Percentiles rank a stretch among this genome's conserved stretches.
Conservation (phyloP, 2,797 vertebrate species). For the Pachyuromys duprasi region DNA sequence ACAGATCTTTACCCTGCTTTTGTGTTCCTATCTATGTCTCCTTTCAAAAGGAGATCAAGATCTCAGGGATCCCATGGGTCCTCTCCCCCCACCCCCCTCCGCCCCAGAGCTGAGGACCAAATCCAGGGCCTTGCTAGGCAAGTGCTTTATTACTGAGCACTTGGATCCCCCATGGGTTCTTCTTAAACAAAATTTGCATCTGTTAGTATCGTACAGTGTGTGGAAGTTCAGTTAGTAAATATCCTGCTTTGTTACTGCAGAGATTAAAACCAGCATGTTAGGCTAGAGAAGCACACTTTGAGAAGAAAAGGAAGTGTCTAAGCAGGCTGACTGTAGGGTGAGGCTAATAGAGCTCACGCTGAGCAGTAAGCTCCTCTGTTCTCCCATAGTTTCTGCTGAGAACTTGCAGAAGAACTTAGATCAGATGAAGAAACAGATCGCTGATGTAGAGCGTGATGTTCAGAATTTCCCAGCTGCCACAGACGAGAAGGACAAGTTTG, state of each 20-base stretch:
- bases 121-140: too few species aligned
- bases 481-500: slow-evolving; percentile 91
- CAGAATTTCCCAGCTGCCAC: slow-evolving; percentile 90
- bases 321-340: neutral
- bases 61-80: slow-evolving; percentile 31
- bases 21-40: slow-evolving; percentile 16
- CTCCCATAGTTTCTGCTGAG: slow-evolving; percentile 90
- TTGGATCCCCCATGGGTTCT: neutral
- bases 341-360: neutral
- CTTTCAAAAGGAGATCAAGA: slow-evolving; percentile 43
- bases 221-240: slow-evolving; percentile 23
- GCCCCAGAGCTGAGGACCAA: too few species aligned
- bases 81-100: too few species aligned
- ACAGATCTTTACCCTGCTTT: slow-evolving; percentile 44
- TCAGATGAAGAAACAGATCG: slow-evolving; percentile 91
- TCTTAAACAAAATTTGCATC: slow-evolving; percentile 50
- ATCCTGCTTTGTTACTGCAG: slow-evolving; percentile 27
- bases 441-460: slow-evolving; percentile 88
- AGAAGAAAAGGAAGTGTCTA: neutral
- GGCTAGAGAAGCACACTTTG: neutral
- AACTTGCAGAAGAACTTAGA: slow-evolving; percentile 92
- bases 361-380: slow-evolving; percentile 6
- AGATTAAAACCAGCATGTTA: neutral
- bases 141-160: too few species aligned
- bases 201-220: neutral